These are phyloP conservation scores for Rhamphomyia laevipes DNA, from an alignment of 2,888 invertebrate genomes.

Conservation along the genomic window DNA sequence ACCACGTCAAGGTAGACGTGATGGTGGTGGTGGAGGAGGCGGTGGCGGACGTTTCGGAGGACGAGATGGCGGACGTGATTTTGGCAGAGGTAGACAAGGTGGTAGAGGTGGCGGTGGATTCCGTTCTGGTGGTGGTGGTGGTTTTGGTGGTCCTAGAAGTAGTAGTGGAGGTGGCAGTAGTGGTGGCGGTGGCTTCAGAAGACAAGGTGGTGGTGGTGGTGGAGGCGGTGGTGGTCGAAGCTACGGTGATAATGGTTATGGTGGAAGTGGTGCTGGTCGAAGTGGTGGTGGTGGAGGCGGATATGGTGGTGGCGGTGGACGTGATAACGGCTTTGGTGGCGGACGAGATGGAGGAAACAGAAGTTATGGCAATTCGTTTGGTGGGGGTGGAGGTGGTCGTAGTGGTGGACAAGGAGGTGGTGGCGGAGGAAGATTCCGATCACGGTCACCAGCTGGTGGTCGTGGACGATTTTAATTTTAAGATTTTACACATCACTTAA, in stretches of 20 bases:
- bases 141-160: constrained; percentile 21
- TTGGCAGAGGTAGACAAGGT: constrained; percentile 43
- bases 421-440: constrained; percentile 2
- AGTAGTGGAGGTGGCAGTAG: constrained; percentile 16
- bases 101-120: constrained; percentile 39
- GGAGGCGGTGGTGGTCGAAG: constrained; percentile 41
- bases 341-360: background rate
- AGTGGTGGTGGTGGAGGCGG: background rate
- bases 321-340: background rate
- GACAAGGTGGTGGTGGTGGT: constrained; percentile 27
- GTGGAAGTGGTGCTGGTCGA: background rate
- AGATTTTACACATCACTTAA: no score
- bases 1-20: constrained; percentile 29
- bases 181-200: constrained; percentile 11
- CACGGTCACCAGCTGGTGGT: constrained; percentile 3
- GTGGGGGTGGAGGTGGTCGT: background rate
- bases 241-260: constrained; percentile 30
- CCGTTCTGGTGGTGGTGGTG: constrained; percentile 27
- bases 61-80: constrained; percentile 36
- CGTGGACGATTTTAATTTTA: background rate
- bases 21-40: background rate
- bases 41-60: constrained; percentile 45
- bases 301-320: constrained; percentile 1
- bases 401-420: background rate
- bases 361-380: no score